phyloP scores from a whole-genome alignment of 23 tunicate species.

The Styela clava region DNA sequence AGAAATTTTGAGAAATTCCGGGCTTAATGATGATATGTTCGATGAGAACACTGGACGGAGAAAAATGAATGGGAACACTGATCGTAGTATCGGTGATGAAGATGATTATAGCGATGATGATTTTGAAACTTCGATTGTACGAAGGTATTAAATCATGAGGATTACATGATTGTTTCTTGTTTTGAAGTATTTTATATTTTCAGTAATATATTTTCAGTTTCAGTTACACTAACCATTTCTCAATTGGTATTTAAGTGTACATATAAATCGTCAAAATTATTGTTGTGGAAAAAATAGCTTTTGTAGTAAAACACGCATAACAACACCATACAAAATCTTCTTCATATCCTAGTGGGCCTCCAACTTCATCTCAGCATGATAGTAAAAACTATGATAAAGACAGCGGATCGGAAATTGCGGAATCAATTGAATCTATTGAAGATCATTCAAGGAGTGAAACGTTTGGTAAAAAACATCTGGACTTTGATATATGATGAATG shows the following conservation, averaged over 20 bases:
- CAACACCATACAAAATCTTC: no score
- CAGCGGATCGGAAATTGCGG: constrained; percentile 25
- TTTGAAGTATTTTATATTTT: no score
- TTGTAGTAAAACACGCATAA: no score
- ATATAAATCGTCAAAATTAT: no score
- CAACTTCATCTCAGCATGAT: not conserved
- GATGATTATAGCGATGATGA: constrained; percentile 35
- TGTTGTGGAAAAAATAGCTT: no score
- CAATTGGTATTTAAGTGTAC: no score
- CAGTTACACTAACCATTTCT: no score
- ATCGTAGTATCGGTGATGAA: not conserved
- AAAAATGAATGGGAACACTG: not conserved
- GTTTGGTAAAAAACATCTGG: constrained; percentile 19
- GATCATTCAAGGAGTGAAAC: not conserved
- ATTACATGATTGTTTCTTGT: not conserved
- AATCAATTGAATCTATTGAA: not conserved
- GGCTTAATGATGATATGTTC: constrained; percentile 67
- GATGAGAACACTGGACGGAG: constrained; percentile 14
- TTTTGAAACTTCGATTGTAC: constrained; percentile 14
- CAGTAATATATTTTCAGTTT: no score
- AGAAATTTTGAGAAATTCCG: constrained; percentile 69
- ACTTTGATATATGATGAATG: constrained; percentile 9
- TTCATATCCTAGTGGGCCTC: not conserved
- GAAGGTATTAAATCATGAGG: not conserved
- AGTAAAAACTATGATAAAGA: not conserved